Evolutionary conservation across 2,888 invertebrate species (phyloP), one percentile per base, ranked within the genome.

Genomic region (Koerneria pararmatus): DNA sequence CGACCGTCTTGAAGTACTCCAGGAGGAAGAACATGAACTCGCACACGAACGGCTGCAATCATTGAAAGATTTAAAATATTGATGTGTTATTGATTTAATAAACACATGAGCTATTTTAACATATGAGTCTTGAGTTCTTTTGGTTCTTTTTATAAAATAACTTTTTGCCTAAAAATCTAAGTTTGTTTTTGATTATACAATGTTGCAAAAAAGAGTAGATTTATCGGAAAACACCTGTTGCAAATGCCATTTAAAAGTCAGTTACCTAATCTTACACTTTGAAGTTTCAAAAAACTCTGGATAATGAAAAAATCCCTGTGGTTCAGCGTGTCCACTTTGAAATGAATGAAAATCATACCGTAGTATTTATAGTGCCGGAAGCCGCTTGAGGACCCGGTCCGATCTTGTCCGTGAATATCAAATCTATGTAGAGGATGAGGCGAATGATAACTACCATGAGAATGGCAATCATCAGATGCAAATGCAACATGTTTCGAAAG

Each of bases 1-100:
- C 92, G 0, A 91, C 90, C 0, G 92, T 91, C 71, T 91, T 89
- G 0, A 91, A 89, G 83, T 93, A 95, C 83, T 95, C 95, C 73
- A 95, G 85, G 0, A 92, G 84, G 0, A 90, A 87, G 85, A 91
- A 91, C 61, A 89, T 88, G 0, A 88, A 86, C 83, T 92, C 91
- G 82, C 93, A 93, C 0, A 93, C 83, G 61, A 89, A 88, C 0
- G 90, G 89, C 93, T 93, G 84, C 29, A 84, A 82, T 32, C 31
- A 63, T 53, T 27, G 22, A 41, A 24, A 31, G 29, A 1, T 54
- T 22, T 15, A 31, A 1, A 22, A 24, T 54, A 1, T 24, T 5
- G 24, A n/a, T n/a, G n/a, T n/a, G n/a, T n/a, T n/a, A n/a, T n/a
- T n/a, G n/a, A n/a, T n/a, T n/a, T n/a, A n/a, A n/a, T n/a, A n/a